A percentile compares a stretch with the other conserved stretches of the same genome.
Conservation (phyloP, 2,113 vertebrate genomes). For the Chaetura pelagica region DNA sequence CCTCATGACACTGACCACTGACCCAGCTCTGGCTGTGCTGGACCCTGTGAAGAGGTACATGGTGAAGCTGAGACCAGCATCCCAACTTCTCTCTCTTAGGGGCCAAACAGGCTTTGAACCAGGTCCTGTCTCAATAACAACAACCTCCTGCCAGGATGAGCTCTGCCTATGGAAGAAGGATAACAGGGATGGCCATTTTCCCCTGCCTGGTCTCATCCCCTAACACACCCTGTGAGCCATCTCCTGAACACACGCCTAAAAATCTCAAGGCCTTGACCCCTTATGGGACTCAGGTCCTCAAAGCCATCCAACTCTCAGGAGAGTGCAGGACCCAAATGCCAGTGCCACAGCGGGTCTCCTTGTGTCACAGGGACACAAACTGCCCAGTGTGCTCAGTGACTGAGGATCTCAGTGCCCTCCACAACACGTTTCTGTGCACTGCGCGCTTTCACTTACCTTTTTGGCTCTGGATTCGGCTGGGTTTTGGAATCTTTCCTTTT, state of each 20-base stretch:
- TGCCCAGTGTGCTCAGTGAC: slow-evolving; percentile 14
- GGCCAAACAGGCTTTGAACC: background rate
- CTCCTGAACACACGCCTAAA: background rate
- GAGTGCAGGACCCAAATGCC: fast-evolving
- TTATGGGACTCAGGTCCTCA: fast-evolving
- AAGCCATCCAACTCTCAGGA: slow-evolving; percentile 12
- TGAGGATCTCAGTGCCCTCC: background rate
- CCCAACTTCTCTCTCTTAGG: background rate
- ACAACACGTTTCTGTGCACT: slow-evolving; percentile 42
- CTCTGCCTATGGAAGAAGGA: background rate
- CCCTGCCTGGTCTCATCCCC: fast-evolving
- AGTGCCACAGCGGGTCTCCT: background rate
- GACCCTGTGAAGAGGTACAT: background rate
- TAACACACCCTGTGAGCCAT: fast-evolving
- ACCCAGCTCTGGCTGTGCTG: background rate
- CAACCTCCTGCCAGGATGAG: background rate
- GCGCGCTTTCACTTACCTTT: slow-evolving; percentile 83
- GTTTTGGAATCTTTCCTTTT: slow-evolving; percentile 90
- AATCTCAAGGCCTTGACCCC: background rate
- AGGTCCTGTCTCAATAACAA: background rate
- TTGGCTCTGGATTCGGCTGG: slow-evolving; percentile 80
- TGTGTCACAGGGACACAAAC: fast-evolving
- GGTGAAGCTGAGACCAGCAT: background rate
- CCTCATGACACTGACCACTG: background rate
- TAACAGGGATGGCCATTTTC: background rate